Conservation (phyloP, 2,888 invertebrate species). For the Ametastegia equiseti region DNA sequence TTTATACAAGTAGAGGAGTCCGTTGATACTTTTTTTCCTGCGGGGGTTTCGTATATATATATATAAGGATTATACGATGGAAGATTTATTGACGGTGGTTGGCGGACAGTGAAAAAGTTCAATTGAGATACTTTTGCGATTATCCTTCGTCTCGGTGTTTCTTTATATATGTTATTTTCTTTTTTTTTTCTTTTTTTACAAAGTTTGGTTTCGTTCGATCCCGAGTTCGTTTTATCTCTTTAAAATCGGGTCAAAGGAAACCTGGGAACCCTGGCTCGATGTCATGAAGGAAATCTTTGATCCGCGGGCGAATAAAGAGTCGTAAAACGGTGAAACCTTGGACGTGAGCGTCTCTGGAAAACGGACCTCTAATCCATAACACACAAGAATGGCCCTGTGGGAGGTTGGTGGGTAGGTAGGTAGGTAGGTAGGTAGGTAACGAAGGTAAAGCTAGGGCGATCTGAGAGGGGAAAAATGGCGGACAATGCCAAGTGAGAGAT, state of each 20-base stretch:
- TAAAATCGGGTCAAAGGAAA: constrained; percentile 11
- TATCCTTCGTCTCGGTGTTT: neutral
- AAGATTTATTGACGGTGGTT: neutral
- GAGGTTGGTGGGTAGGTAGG: too few relatives aligned
- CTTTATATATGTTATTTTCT: too few relatives aligned
- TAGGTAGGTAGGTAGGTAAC: constrained; percentile 21
- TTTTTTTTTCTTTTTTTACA: neutral
- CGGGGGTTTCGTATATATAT: too few relatives aligned
- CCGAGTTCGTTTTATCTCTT: neutral
- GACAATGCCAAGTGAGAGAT: constrained; percentile 44
- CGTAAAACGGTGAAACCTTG: constrained; percentile 21
- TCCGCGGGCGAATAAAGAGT: constrained; percentile 6
- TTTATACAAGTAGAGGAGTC: neutral
- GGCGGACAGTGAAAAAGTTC: neutral
- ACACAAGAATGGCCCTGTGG: constrained; percentile 9
- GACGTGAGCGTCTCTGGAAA: neutral
- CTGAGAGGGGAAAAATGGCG: constrained; percentile 16
- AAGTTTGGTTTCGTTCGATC: too few relatives aligned
- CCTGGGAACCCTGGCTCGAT: neutral
- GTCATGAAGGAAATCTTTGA: neutral
- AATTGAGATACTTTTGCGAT: neutral
- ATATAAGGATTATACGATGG: neutral
- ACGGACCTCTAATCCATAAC: constrained; percentile 22
- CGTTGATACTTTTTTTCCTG: neutral
- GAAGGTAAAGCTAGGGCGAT: neutral